Base-by-base conservation (phyloP, 1,140 invertebrate species). In the Brachionus rotundiformis region DNA sequence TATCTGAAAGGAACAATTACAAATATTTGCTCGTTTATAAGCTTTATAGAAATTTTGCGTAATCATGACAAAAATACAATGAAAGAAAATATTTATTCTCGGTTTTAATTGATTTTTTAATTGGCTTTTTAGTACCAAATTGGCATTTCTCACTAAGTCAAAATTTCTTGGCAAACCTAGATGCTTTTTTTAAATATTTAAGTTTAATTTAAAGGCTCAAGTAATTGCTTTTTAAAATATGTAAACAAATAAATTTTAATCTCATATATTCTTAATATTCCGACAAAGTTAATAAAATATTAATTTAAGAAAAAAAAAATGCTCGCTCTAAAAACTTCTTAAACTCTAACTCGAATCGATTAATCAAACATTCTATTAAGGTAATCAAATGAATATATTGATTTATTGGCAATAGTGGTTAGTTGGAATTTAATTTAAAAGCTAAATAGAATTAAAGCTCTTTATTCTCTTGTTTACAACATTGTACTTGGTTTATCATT, bases 401-500 rank as follows among this genome's bases (percentile, higher is more conserved):
- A 54, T 54, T 29, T 29, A 63, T 63, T 63, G 11, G 4, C 11
- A 27, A n/a, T 63, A 63, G 29, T 63, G 61, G 61, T 68, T 39
- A 23, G 27, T 68, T 36, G 29, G 29, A 31, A 29, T 63, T 29
- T 63, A 63, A 63, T 33, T 29, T 29, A 19, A 29, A 5, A 11
- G 13, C 25, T 13, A 63, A 63, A 27, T 36, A 68, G 6, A 68
- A 68, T 68, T 6, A 68, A 36, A 36, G 19, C 19, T 54, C 11
- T 16, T 36, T 68, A 36, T 68, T 33, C 29, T 68, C 29, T 68
- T 68, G 63, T 68, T 68, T 68, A 33, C 33, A 33, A 33, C 16
- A 36, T 68, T 68, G 10, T 23, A 63, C 31, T 68, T 23, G 31
- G 29, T 68, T 68, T 68, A 68, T 68, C 63, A 68, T 68, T 68